Percentiles rank a stretch among this genome's conserved stretches.
Conservation (phyloP, 1,140 invertebrate species). For the Bacillus rossius region DNA sequence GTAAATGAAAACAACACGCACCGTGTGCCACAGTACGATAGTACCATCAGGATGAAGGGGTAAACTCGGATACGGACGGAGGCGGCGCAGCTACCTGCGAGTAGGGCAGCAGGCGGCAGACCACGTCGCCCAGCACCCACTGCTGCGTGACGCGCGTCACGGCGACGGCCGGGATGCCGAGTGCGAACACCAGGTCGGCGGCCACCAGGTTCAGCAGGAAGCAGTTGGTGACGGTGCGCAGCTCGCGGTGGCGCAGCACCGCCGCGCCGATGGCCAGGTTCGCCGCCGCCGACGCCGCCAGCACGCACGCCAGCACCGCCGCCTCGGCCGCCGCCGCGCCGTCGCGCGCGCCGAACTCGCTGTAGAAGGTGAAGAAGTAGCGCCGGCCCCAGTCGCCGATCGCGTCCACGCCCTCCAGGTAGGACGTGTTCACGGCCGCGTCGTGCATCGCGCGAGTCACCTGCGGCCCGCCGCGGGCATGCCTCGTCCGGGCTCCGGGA, state of each 20-base stretch:
- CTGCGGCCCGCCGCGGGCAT: no score
- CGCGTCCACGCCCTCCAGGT: neutral
- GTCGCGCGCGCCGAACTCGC: constrained; percentile 40
- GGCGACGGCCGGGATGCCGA: constrained; percentile 49
- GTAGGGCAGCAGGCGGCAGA: constrained; percentile 50
- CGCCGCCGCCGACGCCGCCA: constrained; percentile 40
- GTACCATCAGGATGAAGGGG: no score
- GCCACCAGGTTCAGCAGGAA: constrained; percentile 65
- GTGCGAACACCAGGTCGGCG: constrained; percentile 55
- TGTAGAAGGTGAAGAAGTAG: constrained; percentile 50
- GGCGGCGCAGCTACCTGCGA: constrained; percentile 55
- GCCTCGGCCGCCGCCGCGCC: constrained; percentile 32
- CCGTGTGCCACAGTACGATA: no score
- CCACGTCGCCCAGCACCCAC: constrained; percentile 48
- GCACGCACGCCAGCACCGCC: constrained; percentile 37
- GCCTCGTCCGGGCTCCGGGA: no score
- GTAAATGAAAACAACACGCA: no score
- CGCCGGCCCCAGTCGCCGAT: constrained; percentile 41
- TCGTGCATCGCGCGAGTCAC: no score
- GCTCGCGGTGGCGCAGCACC: constrained; percentile 52
- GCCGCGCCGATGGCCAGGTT: constrained; percentile 42
- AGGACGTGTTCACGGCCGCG: neutral
- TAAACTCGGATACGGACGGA: no score
- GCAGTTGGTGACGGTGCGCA: constrained; percentile 69
- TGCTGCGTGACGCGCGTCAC: constrained; percentile 45